Percentiles rank a stretch among this genome's conserved stretches.
phyloP scores from a whole-genome alignment of 2,113 vertebrate genomes.

The Hippocampus comes region DNA sequence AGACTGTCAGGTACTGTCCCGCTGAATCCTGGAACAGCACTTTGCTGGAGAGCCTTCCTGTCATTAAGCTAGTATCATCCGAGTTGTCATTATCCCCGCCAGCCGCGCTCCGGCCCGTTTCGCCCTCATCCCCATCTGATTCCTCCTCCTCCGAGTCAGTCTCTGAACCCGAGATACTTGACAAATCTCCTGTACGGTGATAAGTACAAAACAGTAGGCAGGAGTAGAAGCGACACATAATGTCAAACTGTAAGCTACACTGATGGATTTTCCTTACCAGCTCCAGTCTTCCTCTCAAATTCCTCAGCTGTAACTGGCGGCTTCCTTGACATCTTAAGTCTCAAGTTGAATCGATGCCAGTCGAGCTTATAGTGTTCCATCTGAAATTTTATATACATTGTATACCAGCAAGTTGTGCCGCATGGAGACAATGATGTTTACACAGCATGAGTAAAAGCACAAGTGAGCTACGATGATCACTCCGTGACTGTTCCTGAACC shows the following conservation, averaged over 20 bases:
- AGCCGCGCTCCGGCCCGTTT: conserved; percentile 2
- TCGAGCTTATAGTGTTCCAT: conserved; percentile 92
- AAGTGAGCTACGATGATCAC: too few relatives aligned
- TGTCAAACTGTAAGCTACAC: not conserved
- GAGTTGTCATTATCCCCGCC: conserved; percentile 21
- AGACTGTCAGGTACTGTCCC: conserved; percentile 79
- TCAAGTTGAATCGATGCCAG: conserved; percentile 96
- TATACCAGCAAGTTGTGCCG: too few relatives aligned
- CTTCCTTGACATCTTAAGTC: conserved; percentile 76
- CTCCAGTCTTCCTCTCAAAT: conserved; percentile 82
- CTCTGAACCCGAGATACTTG: conserved; percentile 93
- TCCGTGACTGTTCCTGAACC: too few relatives aligned
- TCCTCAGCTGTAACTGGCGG: conserved; percentile 70
- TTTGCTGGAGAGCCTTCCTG: conserved; percentile 59
- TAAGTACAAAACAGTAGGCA: not conserved
- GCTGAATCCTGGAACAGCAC: conserved; percentile 78
- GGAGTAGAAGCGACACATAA: not conserved
- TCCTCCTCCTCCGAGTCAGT: conserved; percentile 75
- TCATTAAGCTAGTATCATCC: conserved; percentile 12
- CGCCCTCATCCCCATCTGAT: conserved; percentile 51
- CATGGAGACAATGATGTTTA: too few relatives aligned
- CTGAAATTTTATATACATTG: conserved; percentile 53
- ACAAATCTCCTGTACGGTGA: conserved; percentile 82
- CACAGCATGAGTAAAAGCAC: too few relatives aligned
- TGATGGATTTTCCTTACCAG: conserved; percentile 60